Conservation (phyloP, 2,113 vertebrate genomes). For the Plecotus auritus region DNA sequence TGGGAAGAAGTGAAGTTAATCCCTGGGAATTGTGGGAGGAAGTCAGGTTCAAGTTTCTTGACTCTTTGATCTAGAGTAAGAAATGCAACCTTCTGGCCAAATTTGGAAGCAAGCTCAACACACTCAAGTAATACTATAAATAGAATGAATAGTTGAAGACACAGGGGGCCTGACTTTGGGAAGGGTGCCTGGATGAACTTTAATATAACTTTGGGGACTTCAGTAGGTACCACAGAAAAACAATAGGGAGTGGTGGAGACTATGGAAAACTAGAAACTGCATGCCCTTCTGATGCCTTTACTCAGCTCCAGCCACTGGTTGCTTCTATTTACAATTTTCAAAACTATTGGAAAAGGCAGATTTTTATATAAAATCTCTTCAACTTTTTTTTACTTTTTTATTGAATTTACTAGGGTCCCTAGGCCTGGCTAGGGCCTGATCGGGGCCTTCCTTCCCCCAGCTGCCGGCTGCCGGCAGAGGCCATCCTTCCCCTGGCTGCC, state of each 20-base stretch:
- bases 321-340: neutral
- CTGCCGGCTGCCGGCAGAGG: too few species aligned
- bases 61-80: neutral
- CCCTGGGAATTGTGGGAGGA: neutral
- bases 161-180: neutral
- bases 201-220: neutral
- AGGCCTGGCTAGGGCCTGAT: too few species aligned
- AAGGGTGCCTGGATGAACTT: neutral
- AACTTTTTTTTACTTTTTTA: neutral
- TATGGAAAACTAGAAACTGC: neutral
- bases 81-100: neutral
- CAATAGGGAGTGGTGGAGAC: neutral
- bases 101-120: conserved; percentile 6
- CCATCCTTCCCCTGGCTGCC: too few species aligned
- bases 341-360: neutral
- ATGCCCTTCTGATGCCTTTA: neutral
- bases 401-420: neutral
- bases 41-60: neutral
- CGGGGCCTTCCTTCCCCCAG: too few species aligned
- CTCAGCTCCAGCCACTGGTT: neutral
- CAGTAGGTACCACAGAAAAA: neutral
- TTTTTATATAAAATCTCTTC: neutral
- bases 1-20: neutral
- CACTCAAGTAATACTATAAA: neutral
- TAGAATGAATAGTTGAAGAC: neutral